Base-by-base conservation (phyloP, 2,888 invertebrate genomes). In the Spodoptera littoralis region DNA sequence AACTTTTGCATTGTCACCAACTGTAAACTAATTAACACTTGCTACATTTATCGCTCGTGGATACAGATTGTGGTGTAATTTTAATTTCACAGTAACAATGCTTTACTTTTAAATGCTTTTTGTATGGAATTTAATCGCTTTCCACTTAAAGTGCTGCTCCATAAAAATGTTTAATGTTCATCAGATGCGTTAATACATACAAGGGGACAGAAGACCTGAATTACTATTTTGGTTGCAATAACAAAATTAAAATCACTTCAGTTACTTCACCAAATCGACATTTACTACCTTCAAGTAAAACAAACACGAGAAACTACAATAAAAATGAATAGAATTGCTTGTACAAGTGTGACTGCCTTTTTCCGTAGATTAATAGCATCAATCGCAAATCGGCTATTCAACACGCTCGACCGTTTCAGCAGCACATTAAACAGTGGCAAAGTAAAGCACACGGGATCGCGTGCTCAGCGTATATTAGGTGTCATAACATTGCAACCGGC, bases 391-490 rank as follows among this genome's bases (percentile, higher is more conserved):
- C 81, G 76, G 70, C 83, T 65, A 84, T 84, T 79, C 73, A 75
- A 79, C 81, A 81, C 79, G 82, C 80, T 76, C 77, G 72, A 70
- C 79, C 80, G 82, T 87, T 85, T 83, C 84, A 82, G 78, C 83
- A 78, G 76, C 77, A 84, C 85, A 90, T 91, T 90, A 89, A 78
- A 82, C 84, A 81, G 80, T 62, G 77, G 82, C 79, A 74, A 83
- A 87, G 84, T 77, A 76, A 83, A 82, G 82, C 76, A 77, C 87
- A 85, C 81, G 82, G 81, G 68, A 84, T 93, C 84, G 94, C 94
- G 92, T 94, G 94, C 81, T 81, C 74, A 88, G 88, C 85, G 90
- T 88, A 90, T 93, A 94, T 94, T 94, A 93, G 91, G 88, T 92
- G 90, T 92, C 93, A 93, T 92, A 92, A 90, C 90, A 84, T 82